Percentiles rank a stretch among this genome's conserved stretches.
Conservation (phyloP, 2,113 vertebrate genomes). For the Suncus etruscus region DNA sequence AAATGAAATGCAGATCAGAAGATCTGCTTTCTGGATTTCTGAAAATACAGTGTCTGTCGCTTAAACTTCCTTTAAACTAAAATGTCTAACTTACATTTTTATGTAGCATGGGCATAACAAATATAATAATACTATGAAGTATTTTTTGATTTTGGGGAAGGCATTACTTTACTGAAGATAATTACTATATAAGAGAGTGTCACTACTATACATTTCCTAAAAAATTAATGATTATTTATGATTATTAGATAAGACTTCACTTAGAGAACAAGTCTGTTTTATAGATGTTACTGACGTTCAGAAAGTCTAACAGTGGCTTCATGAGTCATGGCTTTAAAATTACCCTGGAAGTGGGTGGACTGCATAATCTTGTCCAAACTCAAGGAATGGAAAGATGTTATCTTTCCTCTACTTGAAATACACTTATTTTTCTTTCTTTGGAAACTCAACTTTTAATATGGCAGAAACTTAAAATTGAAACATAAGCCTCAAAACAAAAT, state of each 20-base stretch:
- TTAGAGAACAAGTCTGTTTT: constrained; percentile 63
- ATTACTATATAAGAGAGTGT: background rate
- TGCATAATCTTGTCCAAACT: background rate
- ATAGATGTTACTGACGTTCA: constrained; percentile 3
- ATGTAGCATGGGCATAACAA: constrained; percentile 1
- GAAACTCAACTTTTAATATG: background rate
- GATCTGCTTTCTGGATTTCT: constrained; percentile 8
- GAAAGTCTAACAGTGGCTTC: constrained; percentile 32
- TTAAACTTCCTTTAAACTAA: constrained; percentile 58
- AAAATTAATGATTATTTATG: constrained; percentile 11
- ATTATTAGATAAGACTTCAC: background rate
- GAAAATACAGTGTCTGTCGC: constrained; percentile 31
- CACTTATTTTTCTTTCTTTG: background rate
- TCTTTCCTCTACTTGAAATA: constrained; percentile 16
- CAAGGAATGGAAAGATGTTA: background rate
- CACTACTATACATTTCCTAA: background rate
- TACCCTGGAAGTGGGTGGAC: background rate
- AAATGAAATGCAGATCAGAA: constrained; percentile 68
- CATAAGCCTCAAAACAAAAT: constrained; percentile 19
- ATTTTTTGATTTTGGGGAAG: background rate
- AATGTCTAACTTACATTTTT: constrained; percentile 78
- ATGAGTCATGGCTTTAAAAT: constrained; percentile 53
- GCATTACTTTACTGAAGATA: background rate
- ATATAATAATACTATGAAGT: constrained; percentile 42
- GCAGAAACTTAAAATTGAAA: constrained; percentile 34